Evolutionary conservation across 2,888 invertebrate genomes (phyloP), one percentile per base, ranked within the genome.

Genomic region (Thumatha senex): DNA sequence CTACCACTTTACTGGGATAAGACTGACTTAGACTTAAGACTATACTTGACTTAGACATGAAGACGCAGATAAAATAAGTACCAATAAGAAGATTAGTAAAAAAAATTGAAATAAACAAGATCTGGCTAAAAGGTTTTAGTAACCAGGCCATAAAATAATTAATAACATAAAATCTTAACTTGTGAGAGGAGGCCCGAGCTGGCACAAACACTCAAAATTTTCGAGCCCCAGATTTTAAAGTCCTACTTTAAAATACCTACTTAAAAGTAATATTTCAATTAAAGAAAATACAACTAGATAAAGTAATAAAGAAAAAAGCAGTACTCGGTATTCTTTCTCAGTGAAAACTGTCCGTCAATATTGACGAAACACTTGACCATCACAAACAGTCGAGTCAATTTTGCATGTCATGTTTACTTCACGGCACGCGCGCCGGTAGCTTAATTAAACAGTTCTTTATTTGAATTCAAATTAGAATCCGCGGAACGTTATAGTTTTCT

Each of bases 401-500:
- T 15, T 42, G 48, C 46, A 1, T 30, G 50, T 68, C 56, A 61
- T 74, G 66, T 78, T 68, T 76, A 57, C 64, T 51, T 36, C 66
- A 61, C 54, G 72, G 76, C 79, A 76, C 72, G 76, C 72, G 76
- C 67, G 61, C 49, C 66, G 65, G 73, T 65, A 65, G 72, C 67
- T 64, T 46, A 49, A 56, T 49, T 51, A 65, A 65, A 64, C 58
- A 63, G n/a, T 58, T 51, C 56, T 53, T 58, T 64, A 57, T 62
- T 62, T 54, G 53, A 59, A 66, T 60, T 65, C 48, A 51, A 51
- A 56, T 67, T 67, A 48, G 33, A 58, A 54, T 54, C 46, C 48
- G 46, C 18, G 53, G 48, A 49, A 39, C 40, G 63, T 58, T 59
- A 63, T 48, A 62, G 63, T 63, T 63, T 24, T 59, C 45, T 36